phyloP scores from a whole-genome alignment of 2,113 vertebrate species.

The Cyphomyrus discorhynchus region DNA sequence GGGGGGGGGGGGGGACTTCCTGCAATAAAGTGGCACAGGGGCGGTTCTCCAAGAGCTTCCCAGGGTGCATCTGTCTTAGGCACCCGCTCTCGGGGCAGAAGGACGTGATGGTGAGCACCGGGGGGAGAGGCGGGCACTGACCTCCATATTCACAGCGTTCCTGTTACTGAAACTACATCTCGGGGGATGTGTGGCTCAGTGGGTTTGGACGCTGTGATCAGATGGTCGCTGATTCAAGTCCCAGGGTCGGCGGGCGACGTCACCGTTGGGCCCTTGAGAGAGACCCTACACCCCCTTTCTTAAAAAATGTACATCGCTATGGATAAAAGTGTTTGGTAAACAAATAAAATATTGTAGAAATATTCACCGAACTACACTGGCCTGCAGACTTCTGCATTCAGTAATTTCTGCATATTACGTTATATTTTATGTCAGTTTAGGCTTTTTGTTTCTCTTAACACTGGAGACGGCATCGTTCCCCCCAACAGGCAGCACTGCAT shows the following conservation, averaged over 20 bases:
- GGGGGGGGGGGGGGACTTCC: too few relatives aligned
- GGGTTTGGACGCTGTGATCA: background rate
- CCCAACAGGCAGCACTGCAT: constrained; percentile 18
- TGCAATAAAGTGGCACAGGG: constrained; percentile 30
- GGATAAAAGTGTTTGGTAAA: background rate
- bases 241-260: background rate
- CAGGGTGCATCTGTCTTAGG: constrained; percentile 21
- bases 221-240: background rate
- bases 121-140: background rate
- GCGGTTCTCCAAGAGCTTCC: constrained; percentile 28
- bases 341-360: background rate
- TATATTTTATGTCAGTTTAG: background rate
- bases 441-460: background rate
- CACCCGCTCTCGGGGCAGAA: constrained; percentile 15
- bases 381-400: background rate
- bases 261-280: background rate
- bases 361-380: background rate
- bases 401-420: background rate
- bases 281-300: background rate
- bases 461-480: background rate
- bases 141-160: background rate
- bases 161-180: background rate
- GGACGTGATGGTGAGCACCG: background rate
- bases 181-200: background rate
- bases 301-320: background rate